These are phyloP conservation scores for Mus musculus DNA, from an alignment of 2,113 vertebrate species.

Conservation along the genomic window DNA sequence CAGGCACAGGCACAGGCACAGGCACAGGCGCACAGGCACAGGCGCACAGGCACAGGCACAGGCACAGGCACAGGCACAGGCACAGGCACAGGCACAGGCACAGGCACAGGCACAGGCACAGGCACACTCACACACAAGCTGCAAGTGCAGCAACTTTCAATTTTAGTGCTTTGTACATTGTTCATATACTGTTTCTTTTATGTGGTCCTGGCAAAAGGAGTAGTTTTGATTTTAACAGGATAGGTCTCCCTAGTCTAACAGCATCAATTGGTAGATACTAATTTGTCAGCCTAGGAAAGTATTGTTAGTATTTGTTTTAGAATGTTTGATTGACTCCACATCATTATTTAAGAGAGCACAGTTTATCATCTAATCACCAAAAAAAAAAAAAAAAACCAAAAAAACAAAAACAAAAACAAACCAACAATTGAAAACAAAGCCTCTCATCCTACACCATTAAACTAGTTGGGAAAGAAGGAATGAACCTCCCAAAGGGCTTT, in stretches of 20 bases:
- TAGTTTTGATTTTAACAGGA: background rate
- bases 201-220: background rate
- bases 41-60: background rate
- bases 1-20: background rate
- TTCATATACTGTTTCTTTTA: background rate
- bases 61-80: background rate
- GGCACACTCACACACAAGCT: background rate
- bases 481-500: background rate
- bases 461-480: slow-evolving; percentile 20
- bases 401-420: too few relatives aligned
- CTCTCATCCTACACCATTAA: background rate
- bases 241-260: slow-evolving; percentile 11
- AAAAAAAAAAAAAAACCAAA: background rate
- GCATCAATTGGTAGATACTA: background rate
- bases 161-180: background rate
- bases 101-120: background rate
- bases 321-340: slow-evolving; percentile 6
- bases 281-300: background rate
- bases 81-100: too few relatives aligned
- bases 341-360: slow-evolving; percentile 31
- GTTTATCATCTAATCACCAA: background rate
- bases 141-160: background rate
- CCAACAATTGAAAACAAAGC: background rate
- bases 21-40: background rate
- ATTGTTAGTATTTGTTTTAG: slow-evolving; percentile 36